Evolutionary conservation across 1,140 invertebrate genomes (phyloP).

Genomic region (Mizuhopecten yessoensis): DNA sequence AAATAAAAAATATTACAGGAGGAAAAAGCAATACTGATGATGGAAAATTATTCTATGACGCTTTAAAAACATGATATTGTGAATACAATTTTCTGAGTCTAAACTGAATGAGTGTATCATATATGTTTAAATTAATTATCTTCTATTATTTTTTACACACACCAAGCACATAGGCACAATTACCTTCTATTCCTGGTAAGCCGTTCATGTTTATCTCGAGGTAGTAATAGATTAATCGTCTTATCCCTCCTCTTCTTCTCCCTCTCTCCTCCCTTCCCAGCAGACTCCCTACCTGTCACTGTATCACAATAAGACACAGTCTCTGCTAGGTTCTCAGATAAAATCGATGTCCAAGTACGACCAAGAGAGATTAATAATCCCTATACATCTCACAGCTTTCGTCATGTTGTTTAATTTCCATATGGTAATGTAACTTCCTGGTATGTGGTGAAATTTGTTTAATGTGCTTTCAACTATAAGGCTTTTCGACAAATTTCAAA

Average conservation of each 20-base stretch:
- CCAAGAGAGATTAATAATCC: not conserved
- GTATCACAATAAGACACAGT: not conserved
- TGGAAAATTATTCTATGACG: too few species aligned
- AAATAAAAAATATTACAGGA: too few species aligned
- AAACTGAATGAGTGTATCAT: too few species aligned
- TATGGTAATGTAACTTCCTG: not conserved
- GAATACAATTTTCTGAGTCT: too few species aligned
- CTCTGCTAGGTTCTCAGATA: not conserved
- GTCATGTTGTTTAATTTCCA: not conserved
- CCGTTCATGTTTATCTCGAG: not conserved
- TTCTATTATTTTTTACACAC: too few species aligned
- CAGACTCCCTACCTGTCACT: not conserved
- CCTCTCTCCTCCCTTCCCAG: not conserved
- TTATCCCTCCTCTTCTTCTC: not conserved
- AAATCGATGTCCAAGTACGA: not conserved
- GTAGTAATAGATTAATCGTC: too few species aligned
- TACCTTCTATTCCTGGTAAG: slow-evolving; percentile 8
- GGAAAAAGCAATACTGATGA: too few species aligned
- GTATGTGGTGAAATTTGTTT: not conserved
- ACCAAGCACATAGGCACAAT: not conserved
- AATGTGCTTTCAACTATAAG: not conserved
- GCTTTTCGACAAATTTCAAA: not conserved
- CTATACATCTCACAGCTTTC: not conserved
- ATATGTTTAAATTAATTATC: too few species aligned
- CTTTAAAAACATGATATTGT: too few species aligned